These are phyloP conservation scores for Drosophila sordidula DNA, from an alignment of 2,888 invertebrate species.

Conservation along the genomic window DNA sequence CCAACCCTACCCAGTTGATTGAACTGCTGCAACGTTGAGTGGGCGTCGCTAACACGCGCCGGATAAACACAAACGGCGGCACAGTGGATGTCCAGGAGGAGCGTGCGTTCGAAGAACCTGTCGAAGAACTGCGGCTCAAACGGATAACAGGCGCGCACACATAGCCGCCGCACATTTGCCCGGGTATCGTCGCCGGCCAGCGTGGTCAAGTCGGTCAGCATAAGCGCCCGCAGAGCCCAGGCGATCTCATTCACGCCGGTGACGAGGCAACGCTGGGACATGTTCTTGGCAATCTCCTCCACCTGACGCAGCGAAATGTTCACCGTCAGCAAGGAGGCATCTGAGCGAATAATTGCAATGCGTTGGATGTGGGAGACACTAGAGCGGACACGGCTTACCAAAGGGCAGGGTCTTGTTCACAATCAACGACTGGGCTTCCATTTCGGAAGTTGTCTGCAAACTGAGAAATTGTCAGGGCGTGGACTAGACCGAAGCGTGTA, in stretches of 20 bases:
- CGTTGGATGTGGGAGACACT: not conserved
- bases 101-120: constrained; percentile 66
- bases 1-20: constrained; percentile 87
- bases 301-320: constrained; percentile 87
- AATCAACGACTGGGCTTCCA: constrained; percentile 53
- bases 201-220: constrained; percentile 96
- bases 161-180: constrained; percentile 92
- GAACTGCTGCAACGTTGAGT: constrained; percentile 86
- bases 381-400: constrained; percentile 61
- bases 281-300: constrained; percentile 86
- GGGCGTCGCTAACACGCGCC: constrained; percentile 91
- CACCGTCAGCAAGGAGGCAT: constrained; percentile 80
- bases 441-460: constrained; percentile 7
- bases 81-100: constrained; percentile 86
- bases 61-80: constrained; percentile 99
- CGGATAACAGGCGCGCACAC: constrained; percentile 88
- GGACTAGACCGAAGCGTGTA: not conserved
- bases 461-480: not conserved
- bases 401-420: constrained; percentile 79
- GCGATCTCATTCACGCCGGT: constrained; percentile 87
- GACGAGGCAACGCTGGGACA: constrained; percentile 83
- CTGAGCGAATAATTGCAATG: constrained; percentile 34
- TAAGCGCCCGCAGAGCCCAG: constrained; percentile 94
- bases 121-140: constrained; percentile 77
- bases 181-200: constrained; percentile 92